These are phyloP conservation scores for Apotomis betuletana DNA, from an alignment of 2,888 invertebrate genomes.

Conservation along the genomic window DNA sequence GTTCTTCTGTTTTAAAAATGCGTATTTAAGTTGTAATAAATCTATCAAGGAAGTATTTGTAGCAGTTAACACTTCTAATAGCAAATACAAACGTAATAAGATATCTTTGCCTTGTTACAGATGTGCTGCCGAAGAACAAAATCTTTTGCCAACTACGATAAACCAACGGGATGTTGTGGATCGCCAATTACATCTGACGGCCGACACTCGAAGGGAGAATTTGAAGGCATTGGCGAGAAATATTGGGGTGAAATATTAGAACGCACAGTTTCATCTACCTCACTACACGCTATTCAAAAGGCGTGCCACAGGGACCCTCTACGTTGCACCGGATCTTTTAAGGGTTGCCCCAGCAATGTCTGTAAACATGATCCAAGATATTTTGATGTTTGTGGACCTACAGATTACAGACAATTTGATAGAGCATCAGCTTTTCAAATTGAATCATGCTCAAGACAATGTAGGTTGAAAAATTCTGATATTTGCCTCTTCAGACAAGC, in stretches of 20 bases:
- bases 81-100: too few relatives aligned
- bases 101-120: constrained; percentile 50
- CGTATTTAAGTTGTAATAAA: too few relatives aligned
- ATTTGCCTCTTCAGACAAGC: constrained; percentile 77
- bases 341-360: constrained; percentile 70
- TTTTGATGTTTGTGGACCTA: constrained; percentile 72
- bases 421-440: constrained; percentile 75
- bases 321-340: constrained; percentile 76
- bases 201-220: constrained; percentile 82
- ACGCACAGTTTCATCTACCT: constrained; percentile 89
- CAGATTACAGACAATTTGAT: constrained; percentile 75
- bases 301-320: constrained; percentile 75
- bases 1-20: too few relatives aligned
- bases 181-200: constrained; percentile 79
- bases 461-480: constrained; percentile 77
- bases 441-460: constrained; percentile 78
- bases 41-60: too few relatives aligned
- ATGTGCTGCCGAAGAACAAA: constrained; percentile 75
- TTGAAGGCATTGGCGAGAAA: constrained; percentile 87
- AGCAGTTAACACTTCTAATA: neutral
- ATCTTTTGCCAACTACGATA: constrained; percentile 73
- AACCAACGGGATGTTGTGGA: constrained; percentile 77
- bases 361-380: constrained; percentile 78
- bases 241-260: constrained; percentile 91
- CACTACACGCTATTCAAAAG: constrained; percentile 87